phyloP scores from a whole-genome alignment of 2,888 invertebrate species.

The Pantelozetes paolii region DNA sequence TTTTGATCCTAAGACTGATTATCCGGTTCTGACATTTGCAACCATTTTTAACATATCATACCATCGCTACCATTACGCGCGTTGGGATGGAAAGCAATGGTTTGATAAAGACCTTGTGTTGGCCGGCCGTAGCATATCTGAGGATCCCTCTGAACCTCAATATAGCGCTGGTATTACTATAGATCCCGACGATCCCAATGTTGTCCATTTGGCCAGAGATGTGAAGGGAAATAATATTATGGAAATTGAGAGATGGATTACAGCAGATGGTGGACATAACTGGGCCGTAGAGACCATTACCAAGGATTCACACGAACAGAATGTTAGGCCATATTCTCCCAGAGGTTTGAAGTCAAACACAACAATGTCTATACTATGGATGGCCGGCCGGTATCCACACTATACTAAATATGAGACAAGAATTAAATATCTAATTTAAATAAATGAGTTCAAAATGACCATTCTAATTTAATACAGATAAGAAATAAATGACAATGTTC shows the following conservation, averaged over 20 bases:
- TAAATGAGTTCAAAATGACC: too few species aligned
- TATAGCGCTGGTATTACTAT: background rate
- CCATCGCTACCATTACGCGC: background rate
- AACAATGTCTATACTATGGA: background rate
- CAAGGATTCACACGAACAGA: background rate
- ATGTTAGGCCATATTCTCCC: background rate
- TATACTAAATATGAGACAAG: background rate
- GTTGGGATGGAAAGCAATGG: background rate
- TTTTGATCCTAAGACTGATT: background rate
- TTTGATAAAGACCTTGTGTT: background rate
- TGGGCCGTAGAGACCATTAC: background rate
- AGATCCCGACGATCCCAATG: background rate
- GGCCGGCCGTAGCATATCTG: background rate
- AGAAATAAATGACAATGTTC: too few species aligned
- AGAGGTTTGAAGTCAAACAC: background rate
- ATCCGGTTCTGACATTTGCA: background rate
- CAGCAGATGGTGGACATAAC: background rate
- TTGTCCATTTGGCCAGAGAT: background rate
- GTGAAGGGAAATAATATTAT: background rate
- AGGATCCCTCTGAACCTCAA: background rate
- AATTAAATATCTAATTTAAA: background rate
- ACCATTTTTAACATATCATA: background rate
- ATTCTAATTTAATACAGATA: too few species aligned
- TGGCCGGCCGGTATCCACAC: background rate
- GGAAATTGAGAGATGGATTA: slow-evolving; percentile 5